These are phyloP conservation scores for Crotophaga sulcirostris DNA, from an alignment of 2,113 vertebrate genomes.

Conservation along the genomic window DNA sequence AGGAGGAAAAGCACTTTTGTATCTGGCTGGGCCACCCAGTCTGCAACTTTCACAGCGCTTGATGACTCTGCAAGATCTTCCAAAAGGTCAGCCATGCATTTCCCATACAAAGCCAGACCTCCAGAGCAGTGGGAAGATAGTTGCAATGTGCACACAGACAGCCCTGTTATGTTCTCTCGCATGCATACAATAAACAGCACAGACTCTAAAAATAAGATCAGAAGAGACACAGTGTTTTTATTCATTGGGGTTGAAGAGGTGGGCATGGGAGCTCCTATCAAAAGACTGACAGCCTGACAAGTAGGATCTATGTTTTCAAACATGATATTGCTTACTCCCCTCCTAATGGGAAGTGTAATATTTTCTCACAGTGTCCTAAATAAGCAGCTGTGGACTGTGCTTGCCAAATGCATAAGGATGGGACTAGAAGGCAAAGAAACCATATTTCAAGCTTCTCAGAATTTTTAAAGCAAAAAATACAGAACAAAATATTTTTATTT, in stretches of 20 bases:
- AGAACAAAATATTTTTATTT: neutral
- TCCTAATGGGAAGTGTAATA: neutral
- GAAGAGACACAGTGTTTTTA: neutral
- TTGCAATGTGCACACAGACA: neutral
- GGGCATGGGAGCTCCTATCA: neutral
- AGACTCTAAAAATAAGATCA: neutral
- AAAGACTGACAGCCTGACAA: neutral
- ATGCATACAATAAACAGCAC: fast-evolving
- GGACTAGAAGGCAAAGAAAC: neutral
- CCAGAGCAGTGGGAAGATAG: no score
- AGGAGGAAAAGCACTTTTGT: neutral
- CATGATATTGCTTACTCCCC: neutral
- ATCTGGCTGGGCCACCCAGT: neutral
- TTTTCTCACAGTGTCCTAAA: neutral
- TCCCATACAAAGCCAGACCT: fast-evolving
- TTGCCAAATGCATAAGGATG: neutral
- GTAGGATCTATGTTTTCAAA: neutral
- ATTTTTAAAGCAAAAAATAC: neutral
- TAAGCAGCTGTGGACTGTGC: neutral
- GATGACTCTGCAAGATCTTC: neutral
- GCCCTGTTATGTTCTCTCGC: neutral
- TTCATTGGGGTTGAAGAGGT: neutral
- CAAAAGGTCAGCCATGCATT: no score
- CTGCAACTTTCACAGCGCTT: no score
- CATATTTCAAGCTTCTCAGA: neutral